phyloP scores from a whole-genome alignment of 2,113 vertebrate species.

The Bubo blakistoni region DNA sequence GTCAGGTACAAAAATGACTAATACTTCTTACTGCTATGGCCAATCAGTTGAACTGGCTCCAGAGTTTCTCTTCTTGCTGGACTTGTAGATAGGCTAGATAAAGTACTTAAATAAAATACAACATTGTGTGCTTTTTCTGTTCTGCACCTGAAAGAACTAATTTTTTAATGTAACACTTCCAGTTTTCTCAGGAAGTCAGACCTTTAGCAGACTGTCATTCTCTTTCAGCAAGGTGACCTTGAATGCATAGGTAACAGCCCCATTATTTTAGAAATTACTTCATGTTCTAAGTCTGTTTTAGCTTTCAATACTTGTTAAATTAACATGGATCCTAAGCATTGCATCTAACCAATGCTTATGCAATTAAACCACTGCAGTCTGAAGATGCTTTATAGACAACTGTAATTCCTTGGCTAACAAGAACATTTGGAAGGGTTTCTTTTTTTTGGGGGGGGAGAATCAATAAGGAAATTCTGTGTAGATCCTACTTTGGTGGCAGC shows the following conservation, averaged over 20 bases:
- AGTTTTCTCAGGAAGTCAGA: neutral
- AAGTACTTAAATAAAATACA: neutral
- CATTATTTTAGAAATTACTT: neutral
- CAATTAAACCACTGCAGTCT: neutral
- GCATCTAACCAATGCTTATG: neutral
- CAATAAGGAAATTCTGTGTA: neutral
- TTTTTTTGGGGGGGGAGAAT: neutral
- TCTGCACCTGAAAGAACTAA: neutral
- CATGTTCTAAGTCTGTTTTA: neutral
- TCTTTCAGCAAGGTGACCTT: neutral
- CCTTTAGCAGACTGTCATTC: neutral
- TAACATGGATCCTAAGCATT: neutral
- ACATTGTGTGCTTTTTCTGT: neutral
- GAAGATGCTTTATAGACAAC: neutral
- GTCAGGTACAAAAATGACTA: conserved; percentile 61
- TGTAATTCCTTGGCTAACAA: neutral
- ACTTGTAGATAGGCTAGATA: neutral
- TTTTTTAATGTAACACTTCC: neutral
- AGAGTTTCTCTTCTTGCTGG: neutral
- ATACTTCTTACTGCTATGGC: neutral
- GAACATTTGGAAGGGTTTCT: neutral
- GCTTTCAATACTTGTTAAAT: neutral
- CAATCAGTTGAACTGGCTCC: neutral
- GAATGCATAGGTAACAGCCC: neutral
- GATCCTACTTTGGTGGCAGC: neutral